These are phyloP conservation scores for Octodon degus DNA, from an alignment of 2,113 vertebrate genomes.

Conservation along the genomic window DNA sequence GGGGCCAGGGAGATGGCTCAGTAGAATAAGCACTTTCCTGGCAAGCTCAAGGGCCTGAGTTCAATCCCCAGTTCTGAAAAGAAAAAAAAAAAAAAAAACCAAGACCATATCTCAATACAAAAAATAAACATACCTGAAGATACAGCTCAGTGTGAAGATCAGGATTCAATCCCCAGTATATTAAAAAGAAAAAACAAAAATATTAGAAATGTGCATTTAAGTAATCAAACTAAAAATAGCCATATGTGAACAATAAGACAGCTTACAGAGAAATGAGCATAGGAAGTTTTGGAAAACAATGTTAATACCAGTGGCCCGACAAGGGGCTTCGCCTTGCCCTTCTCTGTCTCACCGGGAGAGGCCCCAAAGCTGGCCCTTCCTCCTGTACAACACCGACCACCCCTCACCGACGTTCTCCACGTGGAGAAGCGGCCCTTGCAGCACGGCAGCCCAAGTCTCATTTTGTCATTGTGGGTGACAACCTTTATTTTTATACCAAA, in stretches of 20 bases:
- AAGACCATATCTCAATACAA: neutral
- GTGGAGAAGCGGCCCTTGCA: neutral
- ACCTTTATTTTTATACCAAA: conserved; percentile 36
- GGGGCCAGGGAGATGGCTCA: neutral
- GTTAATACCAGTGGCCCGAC: neutral
- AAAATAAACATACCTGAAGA: neutral
- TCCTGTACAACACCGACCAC: neutral
- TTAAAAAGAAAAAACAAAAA: neutral
- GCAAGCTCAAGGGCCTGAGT: neutral
- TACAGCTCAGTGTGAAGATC: neutral
- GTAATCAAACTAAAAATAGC: neutral
- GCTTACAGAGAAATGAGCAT: neutral
- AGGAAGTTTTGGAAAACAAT: neutral
- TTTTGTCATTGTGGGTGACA: neutral
- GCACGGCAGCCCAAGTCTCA: neutral
- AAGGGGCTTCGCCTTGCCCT: neutral
- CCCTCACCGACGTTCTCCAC: rapidly evolving
- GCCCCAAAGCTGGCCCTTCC: neutral
- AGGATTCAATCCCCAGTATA: neutral
- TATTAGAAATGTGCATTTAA: neutral
- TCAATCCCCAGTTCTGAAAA: neutral
- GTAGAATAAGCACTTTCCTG: neutral
- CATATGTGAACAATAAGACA: neutral
- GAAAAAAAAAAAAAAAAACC: neutral
- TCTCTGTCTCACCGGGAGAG: neutral